Evolutionary conservation across 2,888 invertebrate genomes (phyloP).

Genomic region (Cephus sareptanus): DNA sequence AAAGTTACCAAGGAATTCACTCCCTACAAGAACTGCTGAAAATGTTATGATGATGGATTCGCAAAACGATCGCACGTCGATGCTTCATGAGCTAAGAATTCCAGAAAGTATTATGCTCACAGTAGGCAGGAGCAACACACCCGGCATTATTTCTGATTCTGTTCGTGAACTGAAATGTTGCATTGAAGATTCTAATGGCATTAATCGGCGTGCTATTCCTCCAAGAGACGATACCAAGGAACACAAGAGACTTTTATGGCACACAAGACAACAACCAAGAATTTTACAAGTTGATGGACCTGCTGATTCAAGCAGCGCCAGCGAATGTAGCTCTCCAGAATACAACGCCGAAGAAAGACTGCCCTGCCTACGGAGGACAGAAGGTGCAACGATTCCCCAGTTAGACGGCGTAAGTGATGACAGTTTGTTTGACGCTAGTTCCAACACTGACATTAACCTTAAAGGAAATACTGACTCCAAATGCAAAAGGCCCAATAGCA

Average conservation of each 20-base stretch:
- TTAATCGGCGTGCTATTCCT: slow-evolving; percentile 44
- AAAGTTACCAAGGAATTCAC: slow-evolving; percentile 68
- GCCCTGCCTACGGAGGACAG: slow-evolving; percentile 7
- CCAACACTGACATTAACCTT: slow-evolving; percentile 65
- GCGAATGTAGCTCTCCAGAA: slow-evolving; percentile 66
- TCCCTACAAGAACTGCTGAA: slow-evolving; percentile 43
- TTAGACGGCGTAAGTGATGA: slow-evolving; percentile 41
- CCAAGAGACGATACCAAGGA: slow-evolving; percentile 58
- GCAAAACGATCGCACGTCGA: slow-evolving; percentile 47
- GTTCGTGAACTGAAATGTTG: slow-evolving; percentile 55
- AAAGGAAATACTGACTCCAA: slow-evolving; percentile 42
- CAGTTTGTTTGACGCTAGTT: slow-evolving; percentile 21
- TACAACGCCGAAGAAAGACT: slow-evolving; percentile 54
- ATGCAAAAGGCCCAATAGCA: slow-evolving; percentile 30
- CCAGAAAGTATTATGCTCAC: slow-evolving; percentile 67
- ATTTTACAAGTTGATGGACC: slow-evolving; percentile 71
- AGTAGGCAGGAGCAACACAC: slow-evolving; percentile 53
- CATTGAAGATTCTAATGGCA: slow-evolving; percentile 42
- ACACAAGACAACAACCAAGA: slow-evolving; percentile 64
- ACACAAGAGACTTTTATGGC: slow-evolving; percentile 63
- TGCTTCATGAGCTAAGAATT: slow-evolving; percentile 63
- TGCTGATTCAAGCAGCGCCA: slow-evolving; percentile 67
- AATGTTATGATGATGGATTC: slow-evolving; percentile 54
- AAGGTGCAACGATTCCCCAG: slow-evolving; percentile 36
- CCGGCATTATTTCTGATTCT: slow-evolving; percentile 51